Base-by-base conservation (phyloP, 2,888 invertebrate genomes). In the Torymus aiolomorphi region DNA sequence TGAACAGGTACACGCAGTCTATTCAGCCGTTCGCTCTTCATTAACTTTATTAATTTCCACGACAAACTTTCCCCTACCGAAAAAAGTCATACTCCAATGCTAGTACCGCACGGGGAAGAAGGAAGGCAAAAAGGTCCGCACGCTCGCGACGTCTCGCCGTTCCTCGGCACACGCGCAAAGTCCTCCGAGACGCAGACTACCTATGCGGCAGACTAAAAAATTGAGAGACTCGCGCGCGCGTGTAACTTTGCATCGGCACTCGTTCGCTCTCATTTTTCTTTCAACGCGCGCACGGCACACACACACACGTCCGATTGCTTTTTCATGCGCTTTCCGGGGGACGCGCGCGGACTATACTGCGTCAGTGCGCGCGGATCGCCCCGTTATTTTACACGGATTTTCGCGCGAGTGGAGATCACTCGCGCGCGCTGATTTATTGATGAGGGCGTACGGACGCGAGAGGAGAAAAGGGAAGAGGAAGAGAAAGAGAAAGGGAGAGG, bases 171-270 rank as follows among this genome's bases (percentile, higher is more conserved):
- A 11, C n/a, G n/a, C n/a, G 11, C 14, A 5, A 24, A 59, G 24
- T 75, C 59, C 66, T 57, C 66, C 12, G 52, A 54, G 62, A 51
- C 2, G 51, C 54, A 20, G 4, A 42, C 65, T 8, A 12, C 31
- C 67, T 65, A 70, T 77, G 77, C 71, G 77, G 63, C 71, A 77
- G 71, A 65, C 71, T 77, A 71, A 77, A 77, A 77, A 77, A 77
- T 77, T 77, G 63, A 77, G 71, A 59, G 76, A 42, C 56, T n/a
- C 66, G 69, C 31, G 31, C 31, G 31, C 24, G 14, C 52, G 51
- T 31, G 31, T 31, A 31, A 31, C 51, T 70, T 63, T 63, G 51
- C 63, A 59, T 70, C 24, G 56, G 54, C 67, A 42, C 20, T 14
- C 51, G 51, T 11, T 31, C 31, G 31, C 13, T 20, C 71, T 77